A percentile compares a stretch with the other conserved stretches of the same genome.
These are phyloP conservation scores for Trinorchestia longiramus DNA, from an alignment of 1,140 invertebrate genomes.

Conservation along the genomic window DNA sequence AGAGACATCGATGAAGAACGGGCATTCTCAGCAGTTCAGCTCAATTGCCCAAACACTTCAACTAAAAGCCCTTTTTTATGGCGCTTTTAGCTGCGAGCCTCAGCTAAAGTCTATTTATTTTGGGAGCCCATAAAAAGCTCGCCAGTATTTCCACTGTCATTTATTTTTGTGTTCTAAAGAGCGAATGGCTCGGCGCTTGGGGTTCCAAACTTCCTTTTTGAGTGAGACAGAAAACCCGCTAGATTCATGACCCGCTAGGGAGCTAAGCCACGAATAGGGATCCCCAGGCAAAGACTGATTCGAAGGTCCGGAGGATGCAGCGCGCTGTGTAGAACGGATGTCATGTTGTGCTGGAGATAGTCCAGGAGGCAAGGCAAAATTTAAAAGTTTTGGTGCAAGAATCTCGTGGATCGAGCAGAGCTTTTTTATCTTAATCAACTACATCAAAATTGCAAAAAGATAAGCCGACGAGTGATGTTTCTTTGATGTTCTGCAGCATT, in stretches of 20 bases:
- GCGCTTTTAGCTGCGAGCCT: not conserved
- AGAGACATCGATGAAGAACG: not conserved
- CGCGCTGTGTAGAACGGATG: too few species aligned
- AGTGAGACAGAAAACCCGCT: not conserved
- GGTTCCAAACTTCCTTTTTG: not conserved
- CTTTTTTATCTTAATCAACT: too few species aligned
- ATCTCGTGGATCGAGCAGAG: too few species aligned
- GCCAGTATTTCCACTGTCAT: not conserved
- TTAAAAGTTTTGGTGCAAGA: too few species aligned
- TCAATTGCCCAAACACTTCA: slow-evolving; percentile 3
- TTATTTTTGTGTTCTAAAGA: not conserved
- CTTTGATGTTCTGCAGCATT: too few species aligned
- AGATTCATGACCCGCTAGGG: not conserved
- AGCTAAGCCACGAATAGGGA: too few species aligned
- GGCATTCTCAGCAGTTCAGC: not conserved
- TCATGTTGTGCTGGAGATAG: too few species aligned
- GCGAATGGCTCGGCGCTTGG: not conserved
- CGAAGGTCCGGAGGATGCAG: too few species aligned
- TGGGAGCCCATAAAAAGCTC: not conserved
- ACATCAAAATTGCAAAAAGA: too few species aligned
- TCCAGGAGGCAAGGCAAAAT: too few species aligned
- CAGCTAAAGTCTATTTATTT: slow-evolving; percentile 32
- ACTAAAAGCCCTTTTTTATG: not conserved
- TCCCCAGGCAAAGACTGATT: too few species aligned
- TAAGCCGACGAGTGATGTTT: too few species aligned